These are phyloP conservation scores for Prosopocoilus inquinatus DNA, from an alignment of 2,888 invertebrate species.

Conservation along the genomic window DNA sequence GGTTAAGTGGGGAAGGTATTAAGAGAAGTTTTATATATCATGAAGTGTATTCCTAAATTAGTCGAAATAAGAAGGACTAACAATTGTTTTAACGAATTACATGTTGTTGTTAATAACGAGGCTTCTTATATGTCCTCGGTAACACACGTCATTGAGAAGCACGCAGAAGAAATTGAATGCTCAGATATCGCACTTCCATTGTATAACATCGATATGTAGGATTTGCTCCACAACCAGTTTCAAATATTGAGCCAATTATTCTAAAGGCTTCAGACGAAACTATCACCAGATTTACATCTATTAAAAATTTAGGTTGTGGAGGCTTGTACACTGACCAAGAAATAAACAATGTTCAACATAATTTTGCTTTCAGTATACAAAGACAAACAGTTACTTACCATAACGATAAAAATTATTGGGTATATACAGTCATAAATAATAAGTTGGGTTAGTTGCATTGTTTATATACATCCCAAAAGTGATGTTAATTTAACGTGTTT, in stretches of 20 bases:
- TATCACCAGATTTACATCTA: no score
- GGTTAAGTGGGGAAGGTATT: slow-evolving; percentile 31
- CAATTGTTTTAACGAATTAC: slow-evolving; percentile 30
- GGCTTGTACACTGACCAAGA: no score
- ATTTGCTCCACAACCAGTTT: slow-evolving; percentile 15
- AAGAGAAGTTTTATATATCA: slow-evolving; percentile 34
- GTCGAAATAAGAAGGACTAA: slow-evolving; percentile 21
- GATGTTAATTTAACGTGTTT: no score
- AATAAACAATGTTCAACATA: no score
- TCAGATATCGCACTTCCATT: slow-evolving; percentile 22
- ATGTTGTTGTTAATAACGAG: slow-evolving; percentile 25
- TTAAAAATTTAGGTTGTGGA: no score
- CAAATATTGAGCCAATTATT: background rate
- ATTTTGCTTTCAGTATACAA: no score
- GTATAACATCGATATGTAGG: slow-evolving; percentile 21
- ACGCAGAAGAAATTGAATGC: slow-evolving; percentile 22
- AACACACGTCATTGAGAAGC: slow-evolving; percentile 23
- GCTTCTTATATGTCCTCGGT: slow-evolving; percentile 27
- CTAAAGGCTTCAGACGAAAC: no score
- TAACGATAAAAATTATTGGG: no score
- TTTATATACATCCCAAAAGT: no score
- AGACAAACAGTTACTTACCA: no score
- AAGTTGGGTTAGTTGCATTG: no score
- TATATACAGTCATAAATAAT: no score
- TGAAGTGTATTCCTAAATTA: slow-evolving; percentile 30